A percentile compares a stretch with the other conserved stretches of the same genome.
phyloP scores from a whole-genome alignment of 2,888 invertebrate species.

The Agrotis segetum region DNA sequence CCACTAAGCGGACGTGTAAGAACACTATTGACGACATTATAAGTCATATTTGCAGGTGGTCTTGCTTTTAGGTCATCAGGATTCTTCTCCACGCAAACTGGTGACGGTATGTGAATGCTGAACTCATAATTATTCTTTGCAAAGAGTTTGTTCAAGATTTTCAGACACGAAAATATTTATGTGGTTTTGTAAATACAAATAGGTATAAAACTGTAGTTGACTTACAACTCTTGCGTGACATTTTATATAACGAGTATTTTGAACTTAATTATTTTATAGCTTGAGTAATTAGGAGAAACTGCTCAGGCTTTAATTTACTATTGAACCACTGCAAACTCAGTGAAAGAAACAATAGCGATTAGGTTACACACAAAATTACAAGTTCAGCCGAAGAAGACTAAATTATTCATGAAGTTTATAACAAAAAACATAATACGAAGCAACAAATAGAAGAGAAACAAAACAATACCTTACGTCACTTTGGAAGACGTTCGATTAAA shows the following conservation, averaged over 20 bases:
- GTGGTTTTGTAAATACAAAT: too few relatives aligned
- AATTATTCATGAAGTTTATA: constrained; percentile 39
- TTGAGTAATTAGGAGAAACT: background rate
- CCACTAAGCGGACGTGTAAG: too few relatives aligned
- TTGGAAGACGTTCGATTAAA: constrained; percentile 91
- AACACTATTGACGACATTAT: too few relatives aligned
- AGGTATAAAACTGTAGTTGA: too few relatives aligned
- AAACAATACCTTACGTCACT: constrained; percentile 85
- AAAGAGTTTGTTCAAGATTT: too few relatives aligned
- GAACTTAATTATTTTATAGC: background rate
- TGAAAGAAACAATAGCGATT: constrained; percentile 46
- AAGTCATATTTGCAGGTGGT: too few relatives aligned
- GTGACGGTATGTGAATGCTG: too few relatives aligned
- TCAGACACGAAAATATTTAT: too few relatives aligned
- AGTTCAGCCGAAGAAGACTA: constrained; percentile 39
- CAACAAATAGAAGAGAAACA: constrained; percentile 60
- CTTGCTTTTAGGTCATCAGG: too few relatives aligned
- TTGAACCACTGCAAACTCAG: constrained; percentile 52
- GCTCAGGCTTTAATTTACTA: background rate
- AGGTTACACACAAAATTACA: constrained; percentile 27
- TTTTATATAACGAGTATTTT: background rate
- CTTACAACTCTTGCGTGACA: background rate
- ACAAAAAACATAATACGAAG: constrained; percentile 44
- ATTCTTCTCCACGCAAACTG: too few relatives aligned
- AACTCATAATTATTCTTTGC: too few relatives aligned